Conservation (phyloP, 2,888 invertebrate species). For the Coenonympha glycerion region DNA sequence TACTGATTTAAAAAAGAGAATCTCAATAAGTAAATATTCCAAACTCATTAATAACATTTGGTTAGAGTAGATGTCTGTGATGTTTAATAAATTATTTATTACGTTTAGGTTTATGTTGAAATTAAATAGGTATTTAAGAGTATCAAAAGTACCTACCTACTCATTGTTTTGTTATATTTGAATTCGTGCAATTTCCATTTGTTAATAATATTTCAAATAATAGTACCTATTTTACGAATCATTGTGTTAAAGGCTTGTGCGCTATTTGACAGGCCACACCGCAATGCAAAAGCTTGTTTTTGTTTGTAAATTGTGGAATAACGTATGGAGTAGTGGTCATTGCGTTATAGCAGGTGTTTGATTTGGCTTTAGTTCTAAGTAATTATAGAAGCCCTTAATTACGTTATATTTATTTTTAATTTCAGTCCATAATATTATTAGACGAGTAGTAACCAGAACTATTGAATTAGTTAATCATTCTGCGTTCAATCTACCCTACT, state of each 20-base stretch:
- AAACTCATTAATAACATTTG: conserved; percentile 53
- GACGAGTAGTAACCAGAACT: background rate
- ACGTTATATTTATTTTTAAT: background rate
- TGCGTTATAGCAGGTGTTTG: background rate
- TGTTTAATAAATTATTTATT: conserved; percentile 45
- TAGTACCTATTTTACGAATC: too few species aligned
- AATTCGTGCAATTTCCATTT: conserved; percentile 21
- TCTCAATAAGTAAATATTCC: conserved; percentile 49
- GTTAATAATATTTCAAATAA: too few species aligned
- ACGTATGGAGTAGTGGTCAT: background rate
- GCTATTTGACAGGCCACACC: background rate
- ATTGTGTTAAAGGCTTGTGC: conserved; percentile 1
- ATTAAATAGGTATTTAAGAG: too few species aligned
- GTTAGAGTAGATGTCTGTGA: conserved; percentile 64
- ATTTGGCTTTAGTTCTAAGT: conserved; percentile 6
- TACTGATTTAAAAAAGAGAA: conserved; percentile 41
- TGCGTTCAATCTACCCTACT: conserved; percentile 14
- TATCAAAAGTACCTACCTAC: too few species aligned
- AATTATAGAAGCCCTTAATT: conserved; percentile 1
- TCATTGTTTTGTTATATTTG: conserved; percentile 26
- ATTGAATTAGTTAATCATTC: conserved; percentile 10
- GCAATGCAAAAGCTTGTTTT: background rate
- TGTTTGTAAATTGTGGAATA: background rate
- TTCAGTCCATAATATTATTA: too few species aligned
- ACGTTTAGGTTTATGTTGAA: conserved; percentile 43